Base-by-base conservation (phyloP, 2,113 vertebrate species). In the Pterocles orientalis region DNA sequence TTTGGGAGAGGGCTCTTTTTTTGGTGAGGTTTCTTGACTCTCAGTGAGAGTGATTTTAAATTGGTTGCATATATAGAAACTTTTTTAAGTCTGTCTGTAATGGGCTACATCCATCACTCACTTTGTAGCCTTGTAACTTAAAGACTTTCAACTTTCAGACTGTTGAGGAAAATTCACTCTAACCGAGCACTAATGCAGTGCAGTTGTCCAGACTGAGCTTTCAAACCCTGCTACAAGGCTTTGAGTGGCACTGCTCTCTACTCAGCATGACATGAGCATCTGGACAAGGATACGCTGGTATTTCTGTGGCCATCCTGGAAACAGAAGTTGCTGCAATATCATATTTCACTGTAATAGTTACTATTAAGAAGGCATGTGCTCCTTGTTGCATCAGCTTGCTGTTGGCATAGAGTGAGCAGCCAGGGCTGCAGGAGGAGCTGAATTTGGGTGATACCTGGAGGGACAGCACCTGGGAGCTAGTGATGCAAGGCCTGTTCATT, bases 1-100 rank as follows among this genome's bases (percentile, higher is more conserved):
- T 94, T 87, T 90, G 61, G 47, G 66, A 91, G 20, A 73, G 56
- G 39, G 25, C 8, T 66, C 36, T 48, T 88, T 92, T 92, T 80
- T 77, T 88, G 78, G 75, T 93, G 84, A 82, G 43, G 12, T 91
- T 79, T 94, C 95, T 86, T 82, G 57, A 72, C 23, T 93, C 50
- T 84, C 90, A 95, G 88, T 86, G 70, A 97, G 93, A 88, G 73
- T 93, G 90, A 73, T 90, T 95, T 83, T 90, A 89, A 92, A 86
- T 62, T 81, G 29, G 48, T 86, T 92, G 60, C 36, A 92, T 71
- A 71, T 77, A 34, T 58, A 53, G 56, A 45, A n/a, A 19, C 41
- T 18, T 21, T 39, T 24, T 51, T 53, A 69, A 91, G 79, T 82
- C 62, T 95, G 97, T 91, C 90, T 97, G 90, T 73, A 94, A 43